These are phyloP conservation scores for Austrofundulus limnaeus DNA, from an alignment of 2,113 vertebrate genomes.

Conservation along the genomic window DNA sequence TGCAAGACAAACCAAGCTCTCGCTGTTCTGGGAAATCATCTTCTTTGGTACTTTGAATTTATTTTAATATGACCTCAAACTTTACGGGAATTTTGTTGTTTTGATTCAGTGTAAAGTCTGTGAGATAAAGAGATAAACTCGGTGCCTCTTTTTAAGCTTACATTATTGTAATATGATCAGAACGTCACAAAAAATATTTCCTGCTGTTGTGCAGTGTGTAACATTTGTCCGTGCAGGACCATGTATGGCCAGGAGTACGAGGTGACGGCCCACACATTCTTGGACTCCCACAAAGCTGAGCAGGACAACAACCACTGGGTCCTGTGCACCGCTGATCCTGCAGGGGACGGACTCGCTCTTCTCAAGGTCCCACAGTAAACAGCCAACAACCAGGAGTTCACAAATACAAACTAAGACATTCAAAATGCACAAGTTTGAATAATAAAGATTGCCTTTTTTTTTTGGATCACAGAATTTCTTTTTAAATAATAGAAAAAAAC, in stretches of 20 bases:
- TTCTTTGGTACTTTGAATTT: constrained; percentile 78
- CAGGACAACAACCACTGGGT: constrained; percentile 88
- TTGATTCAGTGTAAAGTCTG: background rate
- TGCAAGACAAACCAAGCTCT: constrained; percentile 87
- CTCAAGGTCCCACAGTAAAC: constrained; percentile 36
- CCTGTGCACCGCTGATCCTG: constrained; percentile 81
- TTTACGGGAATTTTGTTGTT: background rate
- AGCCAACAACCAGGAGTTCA: background rate
- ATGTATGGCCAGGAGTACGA: constrained; percentile 87
- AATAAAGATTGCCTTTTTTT: constrained; percentile 7
- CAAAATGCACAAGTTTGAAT: background rate
- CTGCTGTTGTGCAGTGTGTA: background rate
- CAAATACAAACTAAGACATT: constrained; percentile 1
- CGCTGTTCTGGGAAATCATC: constrained; percentile 79
- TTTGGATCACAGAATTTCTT: background rate
- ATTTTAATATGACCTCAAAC: background rate
- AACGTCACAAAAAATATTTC: too few relatives aligned
- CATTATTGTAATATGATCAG: too few relatives aligned
- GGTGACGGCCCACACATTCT: constrained; percentile 85
- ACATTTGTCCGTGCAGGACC: constrained; percentile 76
- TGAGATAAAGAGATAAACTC: too few relatives aligned
- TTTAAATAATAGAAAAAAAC: too few relatives aligned
- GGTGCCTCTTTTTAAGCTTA: too few relatives aligned
- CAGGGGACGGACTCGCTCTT: constrained; percentile 48
- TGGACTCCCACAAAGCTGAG: constrained; percentile 86